Percentiles rank a stretch among this genome's conserved stretches.
Evolutionary conservation across 2,888 invertebrate genomes (phyloP).

Genomic region (Ptychoptera contaminata): DNA sequence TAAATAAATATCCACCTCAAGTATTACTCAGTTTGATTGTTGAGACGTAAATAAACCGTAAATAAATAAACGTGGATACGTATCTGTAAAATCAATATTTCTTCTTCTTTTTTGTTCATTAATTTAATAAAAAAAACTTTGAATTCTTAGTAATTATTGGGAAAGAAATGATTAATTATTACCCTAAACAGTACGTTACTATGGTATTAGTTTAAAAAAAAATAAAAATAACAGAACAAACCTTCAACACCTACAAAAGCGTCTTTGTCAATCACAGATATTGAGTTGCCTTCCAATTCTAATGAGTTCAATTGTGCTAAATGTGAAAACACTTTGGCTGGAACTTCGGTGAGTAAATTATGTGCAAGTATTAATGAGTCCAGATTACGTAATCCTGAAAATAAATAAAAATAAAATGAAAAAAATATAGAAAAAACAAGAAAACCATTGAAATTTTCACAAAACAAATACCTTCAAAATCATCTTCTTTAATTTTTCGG

Average conservation of each 20-base stretch:
- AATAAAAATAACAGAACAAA: conserved; percentile 26
- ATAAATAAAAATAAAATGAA: not conserved
- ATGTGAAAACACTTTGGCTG: conserved; percentile 68
- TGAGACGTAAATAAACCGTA: too few relatives aligned
- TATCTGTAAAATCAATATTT: too few relatives aligned
- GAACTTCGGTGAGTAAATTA: conserved; percentile 64
- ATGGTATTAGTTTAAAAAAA: not conserved
- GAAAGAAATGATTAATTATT: not conserved
- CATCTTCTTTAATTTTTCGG: conserved; percentile 58
- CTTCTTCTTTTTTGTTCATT: too few relatives aligned
- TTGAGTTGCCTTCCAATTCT: conserved; percentile 76
- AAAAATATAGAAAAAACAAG: too few relatives aligned
- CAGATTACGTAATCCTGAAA: conserved; percentile 56
- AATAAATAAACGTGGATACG: too few relatives aligned
- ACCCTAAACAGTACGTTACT: not conserved
- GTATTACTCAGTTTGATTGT: too few relatives aligned
- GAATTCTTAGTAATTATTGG: not conserved
- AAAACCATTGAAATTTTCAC: too few relatives aligned
- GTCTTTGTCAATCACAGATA: conserved; percentile 62
- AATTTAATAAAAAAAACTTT: too few relatives aligned
- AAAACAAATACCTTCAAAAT: conserved; percentile 86
- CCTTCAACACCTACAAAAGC: conserved; percentile 82
- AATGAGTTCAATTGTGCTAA: conserved; percentile 67
- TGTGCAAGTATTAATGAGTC: conserved; percentile 76
- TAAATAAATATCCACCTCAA: too few relatives aligned